Evolutionary conservation across 1,140 invertebrate species (phyloP), one percentile per base, ranked within the genome.

Genomic region (Agraylea sexmaculata): DNA sequence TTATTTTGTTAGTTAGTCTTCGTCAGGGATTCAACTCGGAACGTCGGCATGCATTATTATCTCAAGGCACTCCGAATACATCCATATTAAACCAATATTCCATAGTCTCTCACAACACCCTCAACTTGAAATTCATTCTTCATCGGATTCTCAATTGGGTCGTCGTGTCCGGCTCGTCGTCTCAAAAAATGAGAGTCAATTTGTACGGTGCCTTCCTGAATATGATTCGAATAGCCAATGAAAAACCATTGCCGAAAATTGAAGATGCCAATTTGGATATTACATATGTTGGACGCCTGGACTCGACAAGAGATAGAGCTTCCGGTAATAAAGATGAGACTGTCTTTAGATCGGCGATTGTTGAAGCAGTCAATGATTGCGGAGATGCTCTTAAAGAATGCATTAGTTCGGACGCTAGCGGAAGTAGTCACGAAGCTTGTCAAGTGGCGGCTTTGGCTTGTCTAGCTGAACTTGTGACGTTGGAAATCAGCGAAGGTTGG

Each of bases 381-480:
- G 83, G 85, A 1, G 82, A 89, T 40, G 78, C 80, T 53, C 61
- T 93, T 11, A 80, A 89, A 56, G 79, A 86, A 48, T 77, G 86
- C 19, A 64, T 93, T 18, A 87, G 85, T 51, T 73, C 82, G 40
- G 89, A 92, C 64, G 86, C 82, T 42, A 83, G 86, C 6, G 81
- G 81, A 10, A 82, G 78, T 8, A 85, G 86, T 0, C 86, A 91
- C 55, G 85, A 92, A 52, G 78, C 92, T 13, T 88, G 84, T 53
- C 80, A 87, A 61, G 89, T 91, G 80, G 65, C 89, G 35, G 80
- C 87, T 0, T 60, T 94, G 19, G 77, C 85, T 1, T 83, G 82
- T 40, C 64, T 92, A 21, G 83, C 88, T 53, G 74, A 80, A 22
- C 70, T 92, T 17, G 66, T 89, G 0, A 78, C 81, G 30, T 62